Conservation (phyloP, 2,797 vertebrate genomes). For the Melopsittacus undulatus region DNA sequence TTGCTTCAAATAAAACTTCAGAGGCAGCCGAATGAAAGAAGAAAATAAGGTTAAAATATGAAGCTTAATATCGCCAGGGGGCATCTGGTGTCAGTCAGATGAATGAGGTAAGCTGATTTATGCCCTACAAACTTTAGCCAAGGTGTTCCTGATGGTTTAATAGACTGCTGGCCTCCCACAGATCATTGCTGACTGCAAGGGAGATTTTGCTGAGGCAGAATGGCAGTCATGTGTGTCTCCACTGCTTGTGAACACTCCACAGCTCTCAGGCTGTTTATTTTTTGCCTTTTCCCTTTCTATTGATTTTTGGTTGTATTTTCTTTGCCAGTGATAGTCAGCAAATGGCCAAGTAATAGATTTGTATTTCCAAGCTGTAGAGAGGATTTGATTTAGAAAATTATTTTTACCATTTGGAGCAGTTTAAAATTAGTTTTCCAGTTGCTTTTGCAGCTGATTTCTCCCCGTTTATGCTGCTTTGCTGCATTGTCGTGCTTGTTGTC, state of each 20-base stretch:
- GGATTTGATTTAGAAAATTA: constrained; percentile 41
- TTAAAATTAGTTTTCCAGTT: constrained; percentile 46
- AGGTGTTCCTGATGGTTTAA: constrained; percentile 66
- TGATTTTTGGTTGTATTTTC: constrained; percentile 32
- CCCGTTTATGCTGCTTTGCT: constrained; percentile 24
- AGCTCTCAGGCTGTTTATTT: neutral
- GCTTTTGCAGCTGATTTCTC: constrained; percentile 36
- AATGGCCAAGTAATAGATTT: constrained; percentile 18
- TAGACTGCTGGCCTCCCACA: constrained; percentile 55
- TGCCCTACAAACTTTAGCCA: constrained; percentile 56
- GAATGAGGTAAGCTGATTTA: constrained; percentile 69
- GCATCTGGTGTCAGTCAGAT: constrained; percentile 67
- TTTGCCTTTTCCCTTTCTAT: constrained; percentile 36
- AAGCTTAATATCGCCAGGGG: constrained; percentile 53
- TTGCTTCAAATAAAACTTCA: constrained; percentile 71
- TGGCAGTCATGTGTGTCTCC: neutral
- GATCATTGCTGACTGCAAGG: constrained; percentile 3
- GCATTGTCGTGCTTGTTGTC: constrained; percentile 45
- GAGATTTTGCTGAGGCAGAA: constrained; percentile 36
- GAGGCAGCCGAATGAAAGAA: constrained; percentile 63
- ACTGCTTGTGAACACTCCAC: neutral
- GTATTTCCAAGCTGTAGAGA: constrained; percentile 39
- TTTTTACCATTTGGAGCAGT: constrained; percentile 50
- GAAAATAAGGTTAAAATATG: constrained; percentile 69
- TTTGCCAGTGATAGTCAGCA: neutral